Evolutionary conservation across 64 coral and sea anemone genomes (phyloP), one percentile per base, ranked within the genome.

Genomic region (Pocillopora damicornis): DNA sequence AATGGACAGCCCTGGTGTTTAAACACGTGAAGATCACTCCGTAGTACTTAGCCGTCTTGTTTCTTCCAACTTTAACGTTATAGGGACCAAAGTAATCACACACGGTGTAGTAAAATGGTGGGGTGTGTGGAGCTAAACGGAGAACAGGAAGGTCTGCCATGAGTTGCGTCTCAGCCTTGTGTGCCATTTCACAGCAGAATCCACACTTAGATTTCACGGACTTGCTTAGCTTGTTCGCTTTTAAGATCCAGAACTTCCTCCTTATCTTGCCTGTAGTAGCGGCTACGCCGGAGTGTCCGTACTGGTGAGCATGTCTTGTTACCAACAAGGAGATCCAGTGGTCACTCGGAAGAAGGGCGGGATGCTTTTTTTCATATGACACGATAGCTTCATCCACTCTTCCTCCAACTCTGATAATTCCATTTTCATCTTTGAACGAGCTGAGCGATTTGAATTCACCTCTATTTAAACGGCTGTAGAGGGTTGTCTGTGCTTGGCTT

Each of bases 161-260:
- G 5, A 76, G 25, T 20, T 74, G 37, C 20, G 17, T 17, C 20
- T 76, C 38, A 35, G 86, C 16, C 35, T 58, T 73, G 56, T 88
- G 18, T 4, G 86, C 73, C 71, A 88, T 62, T 22, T 61, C 63
- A 12, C 1, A 1, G 1, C 63, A 65, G 63, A 65, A 65, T 18
- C 63, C 63, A 65, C 63, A 65, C 63, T 65, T 65, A 65, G 18
- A 65, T 30, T 88, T 88, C 4, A 91, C 61, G 5, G 60, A 73
- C 35, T 86, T 86, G 35, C 66, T 63, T 12, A 91, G 35, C 51
- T 86, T 59, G 58, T 85, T 58, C 9, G 34, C 81, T 69, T 65
- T 76, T 0, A 91, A 10, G 23, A 91, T 68, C 81, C 89, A 91
- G 89, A 77, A 91, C 61, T 35, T 77, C 73, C 63, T 37, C 58